These are phyloP conservation scores for Spisula subtruncata DNA, from an alignment of 2,888 invertebrate genomes.

Conservation along the genomic window DNA sequence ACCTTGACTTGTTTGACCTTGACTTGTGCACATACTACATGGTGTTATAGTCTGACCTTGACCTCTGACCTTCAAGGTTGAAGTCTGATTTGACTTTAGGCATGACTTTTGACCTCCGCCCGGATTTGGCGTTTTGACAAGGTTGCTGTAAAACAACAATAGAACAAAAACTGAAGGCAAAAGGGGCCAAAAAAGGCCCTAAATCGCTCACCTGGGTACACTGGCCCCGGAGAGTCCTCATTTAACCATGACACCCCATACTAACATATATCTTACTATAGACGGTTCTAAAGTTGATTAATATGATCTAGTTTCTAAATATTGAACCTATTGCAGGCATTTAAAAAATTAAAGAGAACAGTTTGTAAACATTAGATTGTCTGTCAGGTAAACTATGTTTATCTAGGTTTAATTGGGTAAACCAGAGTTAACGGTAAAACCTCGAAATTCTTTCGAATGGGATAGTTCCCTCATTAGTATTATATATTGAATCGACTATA, in stretches of 20 bases:
- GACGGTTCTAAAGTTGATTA: no score
- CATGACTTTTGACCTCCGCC: slow-evolving; percentile 84
- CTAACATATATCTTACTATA: no score
- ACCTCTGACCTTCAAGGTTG: slow-evolving; percentile 69
- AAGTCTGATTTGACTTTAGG: slow-evolving; percentile 65
- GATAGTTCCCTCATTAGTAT: no score
- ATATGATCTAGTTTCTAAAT: no score
- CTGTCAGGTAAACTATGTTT: no score
- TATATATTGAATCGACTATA: no score
- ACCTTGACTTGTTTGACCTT: slow-evolving; percentile 71
- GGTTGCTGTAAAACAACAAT: slow-evolving; percentile 75
- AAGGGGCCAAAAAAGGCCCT: background rate
- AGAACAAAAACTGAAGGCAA: slow-evolving; percentile 8
- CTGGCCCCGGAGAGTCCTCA: background rate
- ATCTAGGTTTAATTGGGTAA: no score
- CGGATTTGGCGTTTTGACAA: slow-evolving; percentile 85
- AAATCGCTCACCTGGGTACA: background rate
- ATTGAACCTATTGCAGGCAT: no score
- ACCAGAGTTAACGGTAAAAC: no score
- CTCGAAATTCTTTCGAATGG: no score
- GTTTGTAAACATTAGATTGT: no score
- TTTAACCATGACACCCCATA: background rate
- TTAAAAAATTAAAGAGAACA: no score
- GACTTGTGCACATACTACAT: slow-evolving; percentile 65
- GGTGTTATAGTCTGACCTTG: slow-evolving; percentile 56